These are phyloP conservation scores for Agonum fuliginosum DNA, from an alignment of 2,888 invertebrate species.

Conservation along the genomic window DNA sequence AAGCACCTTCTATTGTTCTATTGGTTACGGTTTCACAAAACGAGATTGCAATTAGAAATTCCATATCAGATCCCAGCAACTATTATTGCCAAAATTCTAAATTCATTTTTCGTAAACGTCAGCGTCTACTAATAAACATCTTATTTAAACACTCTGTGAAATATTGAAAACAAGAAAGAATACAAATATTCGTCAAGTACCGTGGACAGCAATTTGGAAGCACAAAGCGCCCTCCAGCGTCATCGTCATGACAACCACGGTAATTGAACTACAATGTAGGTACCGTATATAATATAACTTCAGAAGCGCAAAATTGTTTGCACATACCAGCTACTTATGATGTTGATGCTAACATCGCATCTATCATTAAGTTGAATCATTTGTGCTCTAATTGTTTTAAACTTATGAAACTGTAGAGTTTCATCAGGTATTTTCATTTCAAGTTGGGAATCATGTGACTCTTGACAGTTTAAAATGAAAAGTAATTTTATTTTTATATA, in stretches of 20 bases:
- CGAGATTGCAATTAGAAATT: no score
- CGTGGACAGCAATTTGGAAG: constrained; percentile 27
- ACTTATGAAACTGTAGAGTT: neutral
- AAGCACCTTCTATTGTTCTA: no score
- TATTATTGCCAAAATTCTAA: neutral
- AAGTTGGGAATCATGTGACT: no score
- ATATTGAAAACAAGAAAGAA: constrained; percentile 33
- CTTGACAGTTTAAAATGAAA: constrained; percentile 1
- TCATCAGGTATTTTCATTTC: no score
- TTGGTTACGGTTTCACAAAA: no score
- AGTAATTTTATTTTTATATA: no score
- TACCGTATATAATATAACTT: constrained; percentile 10
- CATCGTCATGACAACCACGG: neutral
- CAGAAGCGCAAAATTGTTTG: constrained; percentile 24
- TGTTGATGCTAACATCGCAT: neutral
- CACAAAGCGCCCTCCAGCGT: constrained; percentile 5
- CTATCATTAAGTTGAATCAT: constrained; percentile 5
- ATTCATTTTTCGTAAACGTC: neutral
- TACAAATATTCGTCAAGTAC: constrained; percentile 1
- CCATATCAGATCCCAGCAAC: no score
- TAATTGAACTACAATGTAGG: constrained; percentile 26
- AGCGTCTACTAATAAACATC: constrained; percentile 11
- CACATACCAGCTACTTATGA: neutral
- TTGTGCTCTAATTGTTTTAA: constrained; percentile 17
- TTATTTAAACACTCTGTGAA: constrained; percentile 11